Conservation (phyloP, 2,797 vertebrate species). For the Sebastes taczanowskii region DNA sequence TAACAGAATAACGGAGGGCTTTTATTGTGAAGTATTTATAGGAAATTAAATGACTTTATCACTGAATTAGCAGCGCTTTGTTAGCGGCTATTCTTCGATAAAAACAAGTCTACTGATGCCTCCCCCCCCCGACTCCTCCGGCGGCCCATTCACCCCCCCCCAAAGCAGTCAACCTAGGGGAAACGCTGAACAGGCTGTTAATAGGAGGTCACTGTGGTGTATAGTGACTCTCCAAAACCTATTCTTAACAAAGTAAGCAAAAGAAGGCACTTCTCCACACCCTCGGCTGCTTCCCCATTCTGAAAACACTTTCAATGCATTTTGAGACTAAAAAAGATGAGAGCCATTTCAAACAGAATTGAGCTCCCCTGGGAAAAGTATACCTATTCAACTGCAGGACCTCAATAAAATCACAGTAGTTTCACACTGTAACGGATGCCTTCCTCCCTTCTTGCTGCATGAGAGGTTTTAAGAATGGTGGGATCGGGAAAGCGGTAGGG, state of each 20-base stretch:
- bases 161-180: too few relatives aligned
- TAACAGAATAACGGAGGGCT: neutral
- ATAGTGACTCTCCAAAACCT: conserved; percentile 1
- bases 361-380: conserved; percentile 61
- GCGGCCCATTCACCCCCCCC: neutral
- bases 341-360: conserved; percentile 56
- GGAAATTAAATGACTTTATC: too few relatives aligned
- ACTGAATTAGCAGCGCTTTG: too few relatives aligned
- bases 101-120: too few relatives aligned
- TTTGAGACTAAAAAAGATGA: conserved; percentile 32
- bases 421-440: conserved; percentile 72
- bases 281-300: conserved; percentile 20
- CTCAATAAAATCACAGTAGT: conserved; percentile 67
- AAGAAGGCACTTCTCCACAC: conserved; percentile 5
- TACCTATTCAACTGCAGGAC: conserved; percentile 69
- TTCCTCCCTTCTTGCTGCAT: conserved; percentile 77
- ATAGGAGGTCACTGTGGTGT: neutral
- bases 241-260: conserved; percentile 38
- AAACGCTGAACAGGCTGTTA: neutral
- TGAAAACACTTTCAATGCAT: conserved; percentile 36
- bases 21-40: too few relatives aligned
- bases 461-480: conserved; percentile 79
- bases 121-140: too few relatives aligned
- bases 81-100: too few relatives aligned
- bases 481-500: conserved; percentile 51